These are phyloP conservation scores for Chaunax sp. DNA, from an alignment of 2,797 vertebrate species.

Conservation along the genomic window DNA sequence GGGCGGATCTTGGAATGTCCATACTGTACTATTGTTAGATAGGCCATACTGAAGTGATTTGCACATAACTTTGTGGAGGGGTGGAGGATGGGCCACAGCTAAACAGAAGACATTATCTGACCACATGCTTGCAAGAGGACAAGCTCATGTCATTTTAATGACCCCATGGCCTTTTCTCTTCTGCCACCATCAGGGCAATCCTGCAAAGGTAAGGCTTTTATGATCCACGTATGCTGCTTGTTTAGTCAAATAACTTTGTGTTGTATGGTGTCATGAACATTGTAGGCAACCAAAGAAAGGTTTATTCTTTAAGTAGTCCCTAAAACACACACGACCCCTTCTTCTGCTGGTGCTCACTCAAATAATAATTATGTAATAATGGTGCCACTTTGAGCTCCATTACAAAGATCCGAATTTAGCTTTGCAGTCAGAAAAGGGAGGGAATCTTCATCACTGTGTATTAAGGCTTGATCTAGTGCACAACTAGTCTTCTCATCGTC, in stretches of 20 bases:
- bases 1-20: too few species aligned
- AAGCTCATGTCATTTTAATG: slow-evolving; percentile 47
- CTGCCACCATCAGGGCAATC: slow-evolving; percentile 19
- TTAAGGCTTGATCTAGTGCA: not conserved
- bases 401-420: slow-evolving; percentile 31
- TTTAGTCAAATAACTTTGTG: slow-evolving; percentile 47
- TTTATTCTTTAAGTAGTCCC: slow-evolving; percentile 61
- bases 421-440: slow-evolving; percentile 18
- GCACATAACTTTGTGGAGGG: too few species aligned
- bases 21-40: too few species aligned
- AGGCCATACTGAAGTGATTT: too few species aligned
- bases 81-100: too few species aligned
- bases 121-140: slow-evolving; percentile 10
- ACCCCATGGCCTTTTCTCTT: slow-evolving; percentile 44
- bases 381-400: slow-evolving; percentile 19
- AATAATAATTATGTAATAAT: slow-evolving; percentile 53
- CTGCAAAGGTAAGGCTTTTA: slow-evolving; percentile 25
- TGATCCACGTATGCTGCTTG: slow-evolving; percentile 37
- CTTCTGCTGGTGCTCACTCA: slow-evolving; percentile 51
- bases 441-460: not conserved
- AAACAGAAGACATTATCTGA: slow-evolving; percentile 6
- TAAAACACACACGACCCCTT: slow-evolving; percentile 58
- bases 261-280: slow-evolving; percentile 59
- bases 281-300: slow-evolving; percentile 32
- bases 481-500: too few species aligned